Conservation (phyloP, 2,797 vertebrate genomes). For the Pangasius larnaudii region DNA sequence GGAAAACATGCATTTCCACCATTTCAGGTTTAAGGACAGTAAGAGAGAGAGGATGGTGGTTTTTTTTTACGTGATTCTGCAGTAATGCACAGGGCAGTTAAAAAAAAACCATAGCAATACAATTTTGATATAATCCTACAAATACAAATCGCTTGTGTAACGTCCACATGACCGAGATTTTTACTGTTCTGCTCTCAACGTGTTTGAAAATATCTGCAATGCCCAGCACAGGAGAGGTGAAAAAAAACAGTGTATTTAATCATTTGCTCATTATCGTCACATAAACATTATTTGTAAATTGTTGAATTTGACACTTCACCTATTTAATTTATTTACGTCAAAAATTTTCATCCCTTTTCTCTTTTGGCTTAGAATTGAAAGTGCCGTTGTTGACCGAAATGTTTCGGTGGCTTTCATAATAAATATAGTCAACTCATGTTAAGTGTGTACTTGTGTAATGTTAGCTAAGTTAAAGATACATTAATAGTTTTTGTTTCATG, state of each 20-base stretch:
- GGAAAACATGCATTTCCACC: not conserved
- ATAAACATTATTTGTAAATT: not conserved
- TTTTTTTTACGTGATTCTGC: not conserved
- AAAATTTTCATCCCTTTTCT: not conserved
- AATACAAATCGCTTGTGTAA: not conserved
- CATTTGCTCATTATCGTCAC: not conserved
- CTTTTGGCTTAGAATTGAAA: not conserved
- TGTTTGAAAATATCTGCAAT: not conserved
- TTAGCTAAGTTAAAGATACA: not conserved
- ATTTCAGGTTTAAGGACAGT: not conserved
- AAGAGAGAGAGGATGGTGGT: not conserved
- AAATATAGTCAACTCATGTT: not conserved
- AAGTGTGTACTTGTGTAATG: not conserved
- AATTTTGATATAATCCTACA: not conserved
- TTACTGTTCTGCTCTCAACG: not conserved
- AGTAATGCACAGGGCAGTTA: not conserved
- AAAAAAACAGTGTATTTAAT: not conserved
- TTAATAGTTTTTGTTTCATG: not conserved
- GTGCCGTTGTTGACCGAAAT: not conserved
- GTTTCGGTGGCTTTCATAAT: not conserved
- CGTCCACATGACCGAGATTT: not conserved
- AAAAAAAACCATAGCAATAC: not conserved
- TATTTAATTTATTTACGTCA: not conserved
- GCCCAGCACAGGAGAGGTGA: not conserved
- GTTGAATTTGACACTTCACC: not conserved